Base-by-base conservation (phyloP, 2,888 invertebrate species). In the Steromphala cineraria region DNA sequence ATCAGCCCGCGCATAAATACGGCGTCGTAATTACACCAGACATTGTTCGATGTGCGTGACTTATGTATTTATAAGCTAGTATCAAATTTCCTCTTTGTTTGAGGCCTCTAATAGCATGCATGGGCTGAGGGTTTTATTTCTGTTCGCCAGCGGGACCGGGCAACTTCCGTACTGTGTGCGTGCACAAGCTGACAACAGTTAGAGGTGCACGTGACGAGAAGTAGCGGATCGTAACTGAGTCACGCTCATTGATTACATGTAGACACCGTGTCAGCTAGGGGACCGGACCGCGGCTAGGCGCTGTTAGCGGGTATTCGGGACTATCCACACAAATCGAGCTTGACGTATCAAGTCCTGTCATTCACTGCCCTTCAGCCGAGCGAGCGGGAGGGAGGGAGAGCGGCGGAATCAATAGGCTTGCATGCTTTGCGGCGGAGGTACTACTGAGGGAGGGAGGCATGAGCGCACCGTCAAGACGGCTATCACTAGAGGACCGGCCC, bases 11-110 rank as follows among this genome's bases (percentile, higher is more conserved):
- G 40, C 19, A 71, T 40, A 71, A 40, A 71, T 31, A 71, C 71
- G 71, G 71, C 31, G 71, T 71, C 71, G 71, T 71, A 71, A 36
- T 40, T 71, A 36, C 19, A 71, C 71, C 36, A 71, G 71, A 71
- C 71, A 71, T 71, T 71, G 71, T 71, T 71, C 71, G 15, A 71
- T 36, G 71, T 71, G 71, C 71, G 71, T 71, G 71, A 71, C 71
- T 31, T 71, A 71, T 71, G 71, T 36, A 71, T 71, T 71, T 71
- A 71, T 71, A 71, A 71, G 71, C 71, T 36, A 71, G 71, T 71
- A 71, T 71, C 31, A 71, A 71, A 36, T 71, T 71, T 36, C 71
- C 71, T 71, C 71, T 71, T 71, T 71, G 71, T 71, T 71, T 36
- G 36, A 71, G 31, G 17, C 36, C 71, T 36, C 71, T 71, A 71